Evolutionary conservation across 2,888 invertebrate genomes (phyloP).

Genomic region (Drosophila cracens): DNA sequence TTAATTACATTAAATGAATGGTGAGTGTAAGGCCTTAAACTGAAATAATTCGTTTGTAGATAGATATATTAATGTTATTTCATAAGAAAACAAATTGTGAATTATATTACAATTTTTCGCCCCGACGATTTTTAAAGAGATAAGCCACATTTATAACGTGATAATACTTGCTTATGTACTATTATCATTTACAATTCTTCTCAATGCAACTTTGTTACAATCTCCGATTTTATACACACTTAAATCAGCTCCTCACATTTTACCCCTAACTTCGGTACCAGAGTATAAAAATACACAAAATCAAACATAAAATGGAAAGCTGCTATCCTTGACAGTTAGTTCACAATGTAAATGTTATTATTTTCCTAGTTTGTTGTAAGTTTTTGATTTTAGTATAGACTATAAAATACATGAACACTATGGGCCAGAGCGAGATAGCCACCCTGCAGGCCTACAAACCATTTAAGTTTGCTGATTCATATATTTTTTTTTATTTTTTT

Average conservation of each 20-base stretch:
- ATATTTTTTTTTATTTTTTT: background rate
- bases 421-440: conserved; percentile 39
- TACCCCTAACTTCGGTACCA: conserved; percentile 5
- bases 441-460: conserved; percentile 4
- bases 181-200: conserved; percentile 56
- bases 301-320: conserved; percentile 19
- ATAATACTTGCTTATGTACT: conserved; percentile 59
- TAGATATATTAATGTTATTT: conserved; percentile 21
- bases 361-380: conserved; percentile 23
- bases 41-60: conserved; percentile 22
- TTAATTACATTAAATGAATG: conserved; percentile 1
- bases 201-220: conserved; percentile 49
- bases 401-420: conserved; percentile 29
- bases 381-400: conserved; percentile 20
- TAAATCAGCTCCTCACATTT: conserved; percentile 23
- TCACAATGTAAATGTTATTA: conserved; percentile 28
- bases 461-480: background rate
- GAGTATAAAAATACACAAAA: conserved; percentile 13
- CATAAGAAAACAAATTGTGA: conserved; percentile 20
- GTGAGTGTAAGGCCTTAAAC: conserved; percentile 17
- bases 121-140: conserved; percentile 48
- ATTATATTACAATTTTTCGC: conserved; percentile 49
- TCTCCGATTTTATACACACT: conserved; percentile 36
- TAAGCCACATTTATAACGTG: conserved; percentile 61
- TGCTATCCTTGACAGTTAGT: conserved; percentile 20